A percentile compares a stretch with the other conserved stretches of the same genome.
Evolutionary conservation across 2,888 invertebrate species (phyloP).

Genomic region (Lithosia quadra): DNA sequence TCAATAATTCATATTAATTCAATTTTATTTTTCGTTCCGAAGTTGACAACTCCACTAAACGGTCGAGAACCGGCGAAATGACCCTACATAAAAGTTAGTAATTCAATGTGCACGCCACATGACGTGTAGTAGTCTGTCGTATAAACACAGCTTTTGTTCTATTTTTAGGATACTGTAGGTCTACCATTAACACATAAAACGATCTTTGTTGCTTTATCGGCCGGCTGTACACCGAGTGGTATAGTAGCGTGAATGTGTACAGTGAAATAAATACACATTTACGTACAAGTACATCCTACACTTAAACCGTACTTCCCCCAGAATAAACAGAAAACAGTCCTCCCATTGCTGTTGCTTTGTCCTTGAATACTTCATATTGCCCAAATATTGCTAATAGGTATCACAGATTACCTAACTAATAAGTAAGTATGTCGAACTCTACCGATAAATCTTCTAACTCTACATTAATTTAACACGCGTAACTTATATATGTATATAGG

Average conservation of each 20-base stretch:
- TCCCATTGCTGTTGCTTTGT: slow-evolving; percentile 4
- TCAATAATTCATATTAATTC: too few relatives aligned
- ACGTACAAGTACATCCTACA: not conserved
- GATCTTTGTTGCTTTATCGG: slow-evolving; percentile 55
- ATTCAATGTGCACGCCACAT: slow-evolving; percentile 70
- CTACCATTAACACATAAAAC: slow-evolving; percentile 54
- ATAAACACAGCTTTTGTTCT: slow-evolving; percentile 61
- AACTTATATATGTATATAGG: too few relatives aligned
- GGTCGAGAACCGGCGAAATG: too few relatives aligned
- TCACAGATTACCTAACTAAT: too few relatives aligned
- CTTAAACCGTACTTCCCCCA: not conserved
- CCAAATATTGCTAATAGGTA: too few relatives aligned
- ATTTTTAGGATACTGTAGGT: slow-evolving; percentile 59
- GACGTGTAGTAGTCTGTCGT: slow-evolving; percentile 67
- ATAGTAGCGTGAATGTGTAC: slow-evolving; percentile 9
- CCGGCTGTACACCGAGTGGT: slow-evolving; percentile 45
- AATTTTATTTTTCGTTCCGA: too few relatives aligned
- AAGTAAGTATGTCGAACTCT: too few relatives aligned
- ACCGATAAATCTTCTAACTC: too few relatives aligned
- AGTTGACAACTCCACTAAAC: too few relatives aligned
- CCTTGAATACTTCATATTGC: slow-evolving; percentile 3
- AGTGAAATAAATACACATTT: slow-evolving; percentile 7
- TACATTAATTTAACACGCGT: too few relatives aligned
- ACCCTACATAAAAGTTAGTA: slow-evolving; percentile 72
- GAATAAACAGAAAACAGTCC: not conserved